A percentile compares a stretch with the other conserved stretches of the same genome.
Conservation (phyloP, 2,797 vertebrate genomes). For the Dendrocincla fuliginosa region DNA sequence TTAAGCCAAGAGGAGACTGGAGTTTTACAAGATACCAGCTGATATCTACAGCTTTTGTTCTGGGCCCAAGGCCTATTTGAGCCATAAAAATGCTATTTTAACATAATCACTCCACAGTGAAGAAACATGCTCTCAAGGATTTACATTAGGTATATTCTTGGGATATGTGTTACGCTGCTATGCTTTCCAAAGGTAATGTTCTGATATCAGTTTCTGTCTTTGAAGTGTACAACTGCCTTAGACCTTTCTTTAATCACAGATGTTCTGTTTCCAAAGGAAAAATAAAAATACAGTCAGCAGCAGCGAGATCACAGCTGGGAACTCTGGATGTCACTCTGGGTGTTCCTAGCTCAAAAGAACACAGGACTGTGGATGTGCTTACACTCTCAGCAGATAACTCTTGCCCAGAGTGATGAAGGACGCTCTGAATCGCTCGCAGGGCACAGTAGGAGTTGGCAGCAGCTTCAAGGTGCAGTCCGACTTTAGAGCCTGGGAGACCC, state of each 20-base stretch:
- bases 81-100: not conserved
- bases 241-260: not conserved
- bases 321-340: not conserved
- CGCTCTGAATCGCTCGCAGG: slow-evolving; percentile 81
- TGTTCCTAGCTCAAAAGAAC: not conserved
- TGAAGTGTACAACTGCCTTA: not conserved
- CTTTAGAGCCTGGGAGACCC: slow-evolving; percentile 76
- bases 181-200: not conserved
- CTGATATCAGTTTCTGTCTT: not conserved
- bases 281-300: not conserved
- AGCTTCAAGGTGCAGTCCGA: slow-evolving; percentile 76
- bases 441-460: slow-evolving; percentile 82
- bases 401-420: slow-evolving; percentile 70
- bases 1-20: not conserved
- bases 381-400: slow-evolving; percentile 75
- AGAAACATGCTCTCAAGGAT: not conserved
- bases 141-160: not conserved
- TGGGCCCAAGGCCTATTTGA: not conserved
- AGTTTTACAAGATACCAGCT: not conserved
- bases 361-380: not conserved
- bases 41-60: not conserved
- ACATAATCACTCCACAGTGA: not conserved
- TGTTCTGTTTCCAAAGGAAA: not conserved
- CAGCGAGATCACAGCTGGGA: not conserved
- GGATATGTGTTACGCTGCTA: not conserved